phyloP scores from a whole-genome alignment of 2,888 invertebrate genomes.

The Lepas anatifera region DNA sequence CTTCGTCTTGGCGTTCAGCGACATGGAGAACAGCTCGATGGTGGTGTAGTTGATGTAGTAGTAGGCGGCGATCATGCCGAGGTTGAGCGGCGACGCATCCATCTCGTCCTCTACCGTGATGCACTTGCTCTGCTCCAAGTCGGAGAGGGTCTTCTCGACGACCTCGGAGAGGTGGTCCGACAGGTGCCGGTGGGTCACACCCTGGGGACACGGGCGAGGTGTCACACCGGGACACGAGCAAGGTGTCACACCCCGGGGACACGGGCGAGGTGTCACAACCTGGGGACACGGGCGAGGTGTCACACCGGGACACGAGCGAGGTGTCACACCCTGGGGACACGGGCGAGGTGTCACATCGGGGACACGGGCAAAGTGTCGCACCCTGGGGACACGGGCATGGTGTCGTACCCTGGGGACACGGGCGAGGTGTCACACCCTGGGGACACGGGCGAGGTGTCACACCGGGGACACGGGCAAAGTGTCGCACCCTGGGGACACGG shows the following conservation, averaged over 20 bases:
- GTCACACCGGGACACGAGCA: not conserved
- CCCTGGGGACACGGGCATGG: not conserved
- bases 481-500: not conserved
- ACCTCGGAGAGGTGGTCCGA: constrained; percentile 97
- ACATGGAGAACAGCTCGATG: constrained; percentile 94
- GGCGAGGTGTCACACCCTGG: not conserved
- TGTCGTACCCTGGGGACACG: not conserved
- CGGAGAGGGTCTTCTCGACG: constrained; percentile 87
- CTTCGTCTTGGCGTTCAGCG: constrained; percentile 93
- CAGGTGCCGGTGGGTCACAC: constrained; percentile 89
- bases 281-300: not conserved
- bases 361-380: not conserved
- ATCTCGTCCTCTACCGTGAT: constrained; percentile 96
- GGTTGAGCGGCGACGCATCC: constrained; percentile 89
- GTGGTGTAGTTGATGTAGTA: constrained; percentile 99
- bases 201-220: constrained; percentile 35
- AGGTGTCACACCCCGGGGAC: not conserved
- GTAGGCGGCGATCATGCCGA: constrained; percentile 99
- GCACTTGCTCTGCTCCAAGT: constrained; percentile 92
- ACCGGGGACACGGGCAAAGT: not conserved
- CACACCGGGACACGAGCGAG: not conserved
- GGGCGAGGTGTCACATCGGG: not conserved
- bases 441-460: not conserved
- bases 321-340: not conserved
- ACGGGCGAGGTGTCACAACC: not conserved